A percentile compares a stretch with the other conserved stretches of the same genome.
These are phyloP conservation scores for Mormyrops boulengeri DNA, from an alignment of 2,797 vertebrate species.

Conservation along the genomic window DNA sequence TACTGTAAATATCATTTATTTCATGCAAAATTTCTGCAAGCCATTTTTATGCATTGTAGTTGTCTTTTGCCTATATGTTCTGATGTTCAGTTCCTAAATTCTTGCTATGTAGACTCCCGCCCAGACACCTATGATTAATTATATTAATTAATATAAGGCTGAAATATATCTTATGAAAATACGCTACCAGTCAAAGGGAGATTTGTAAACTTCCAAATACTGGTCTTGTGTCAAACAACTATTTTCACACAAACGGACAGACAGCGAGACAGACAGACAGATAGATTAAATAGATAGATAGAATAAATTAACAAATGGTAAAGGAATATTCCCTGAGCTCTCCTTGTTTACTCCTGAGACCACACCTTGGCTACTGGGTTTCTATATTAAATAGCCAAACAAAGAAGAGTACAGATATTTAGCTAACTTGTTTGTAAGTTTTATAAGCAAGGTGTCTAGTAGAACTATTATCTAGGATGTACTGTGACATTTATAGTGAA, in stretches of 20 bases:
- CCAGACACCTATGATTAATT: neutral
- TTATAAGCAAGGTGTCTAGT: neutral
- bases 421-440: neutral
- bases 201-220: neutral
- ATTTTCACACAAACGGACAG: neutral
- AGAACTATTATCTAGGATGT: neutral
- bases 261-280: neutral
- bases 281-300: neutral
- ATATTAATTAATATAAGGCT: neutral
- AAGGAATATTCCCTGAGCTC: neutral
- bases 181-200: neutral
- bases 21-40: neutral
- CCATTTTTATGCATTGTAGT: neutral
- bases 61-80: neutral
- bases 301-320: neutral
- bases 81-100: neutral
- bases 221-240: neutral
- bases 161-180: neutral
- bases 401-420: neutral
- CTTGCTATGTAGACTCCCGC: neutral
- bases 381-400: neutral
- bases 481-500: neutral
- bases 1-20: neutral
- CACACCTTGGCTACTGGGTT: neutral
- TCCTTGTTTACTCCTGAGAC: neutral